A percentile compares a stretch with the other conserved stretches of the same genome.
Conservation (phyloP, 2,113 vertebrate species). For the Megatriorchis doriae region DNA sequence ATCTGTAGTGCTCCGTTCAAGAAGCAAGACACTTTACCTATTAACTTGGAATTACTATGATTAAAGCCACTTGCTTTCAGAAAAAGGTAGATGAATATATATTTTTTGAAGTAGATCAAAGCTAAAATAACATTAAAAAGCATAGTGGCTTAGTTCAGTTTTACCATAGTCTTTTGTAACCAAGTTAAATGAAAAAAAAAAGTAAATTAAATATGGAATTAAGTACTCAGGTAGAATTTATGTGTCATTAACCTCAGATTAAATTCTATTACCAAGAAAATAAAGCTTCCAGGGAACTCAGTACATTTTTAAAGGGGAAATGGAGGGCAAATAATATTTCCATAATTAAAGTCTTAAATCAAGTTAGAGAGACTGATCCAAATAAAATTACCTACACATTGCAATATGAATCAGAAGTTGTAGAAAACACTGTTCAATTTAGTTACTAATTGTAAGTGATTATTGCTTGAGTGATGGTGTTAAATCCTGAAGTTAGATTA, state of each 20-base stretch:
- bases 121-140: slow-evolving; percentile 11
- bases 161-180: background rate
- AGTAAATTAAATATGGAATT: slow-evolving; percentile 46
- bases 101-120: background rate
- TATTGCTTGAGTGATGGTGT: slow-evolving; percentile 2
- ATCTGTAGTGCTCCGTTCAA: background rate
- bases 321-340: slow-evolving; percentile 47
- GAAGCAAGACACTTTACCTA: background rate
- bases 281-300: background rate
- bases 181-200: background rate
- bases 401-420: slow-evolving; percentile 51
- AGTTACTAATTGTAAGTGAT: slow-evolving; percentile 37
- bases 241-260: slow-evolving; percentile 46
- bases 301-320: slow-evolving; percentile 52
- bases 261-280: slow-evolving; percentile 59
- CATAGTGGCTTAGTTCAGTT: background rate
- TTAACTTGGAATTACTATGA: background rate
- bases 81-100: background rate
- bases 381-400: slow-evolving; percentile 34
- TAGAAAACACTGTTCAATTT: slow-evolving; percentile 36
- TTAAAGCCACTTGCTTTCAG: background rate
- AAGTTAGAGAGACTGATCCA: slow-evolving; percentile 42
- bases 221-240: slow-evolving; percentile 59
- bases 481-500: slow-evolving; percentile 35
- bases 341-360: slow-evolving; percentile 62